Base-by-base conservation (phyloP, 2,888 invertebrate genomes). In the Cantharis lateralis region DNA sequence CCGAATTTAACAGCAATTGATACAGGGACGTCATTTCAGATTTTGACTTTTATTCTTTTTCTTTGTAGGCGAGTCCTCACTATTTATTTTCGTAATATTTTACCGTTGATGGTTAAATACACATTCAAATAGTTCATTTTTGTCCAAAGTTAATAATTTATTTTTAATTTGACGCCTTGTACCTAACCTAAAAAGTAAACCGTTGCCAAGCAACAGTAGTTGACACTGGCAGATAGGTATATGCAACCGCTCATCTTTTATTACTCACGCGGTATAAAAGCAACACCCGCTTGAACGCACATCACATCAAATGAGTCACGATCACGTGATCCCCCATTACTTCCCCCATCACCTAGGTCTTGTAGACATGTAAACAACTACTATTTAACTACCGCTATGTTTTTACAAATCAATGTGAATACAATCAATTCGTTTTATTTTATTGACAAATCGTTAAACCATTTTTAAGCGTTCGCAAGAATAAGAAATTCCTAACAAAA, bases 401-500 rank as follows among this genome's bases (percentile, higher is more conserved):
- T 76, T 78, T 75, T 71, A 68, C 71, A 74, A 71, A 78, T 73
- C 63, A 26, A 68, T 74, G 48, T 15, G 64, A 71, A 32, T 71
- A 26, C 73, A 76, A 78, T 78, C 78, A 75, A 78, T 78, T 73
- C 72, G 62, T 68, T 28, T 71, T 72, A 69, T 70, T 75, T 71
- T 71, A 32, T 71, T 62, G 61, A 24, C n/a, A 28, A 69, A 68
- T 75, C 70, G 73, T 64, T 26, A 76, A 71, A 73, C 24, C 13
- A 66, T 66, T 66, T 66, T n/a, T 16, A 66, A 9, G 18, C 24
- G n/a, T 16, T 66, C 13, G 64, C 1, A 20, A 10, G 16, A 66
- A 24, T 24, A 66, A 20, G 4, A 20, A 24, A 66, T 66, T 20
- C n/a, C 61, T 15, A 24, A 68, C 24, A 62, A 66, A 83, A 88